Evolutionary conservation across 2,797 vertebrate genomes (phyloP), one percentile per base, ranked within the genome.

Genomic region (Chaenodraco wilsoni): DNA sequence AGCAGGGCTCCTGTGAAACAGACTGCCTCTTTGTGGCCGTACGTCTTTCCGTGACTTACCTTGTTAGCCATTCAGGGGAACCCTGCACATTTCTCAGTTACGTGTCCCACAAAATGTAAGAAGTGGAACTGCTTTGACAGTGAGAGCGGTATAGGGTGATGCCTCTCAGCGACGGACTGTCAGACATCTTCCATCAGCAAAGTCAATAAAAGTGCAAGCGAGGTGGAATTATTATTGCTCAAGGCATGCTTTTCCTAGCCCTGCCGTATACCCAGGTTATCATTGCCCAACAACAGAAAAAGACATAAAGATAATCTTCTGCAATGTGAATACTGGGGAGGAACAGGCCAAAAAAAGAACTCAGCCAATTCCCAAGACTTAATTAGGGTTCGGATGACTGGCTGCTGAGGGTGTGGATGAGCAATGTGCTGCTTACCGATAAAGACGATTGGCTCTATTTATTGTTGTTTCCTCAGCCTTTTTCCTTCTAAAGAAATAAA

Each of bases 341-440:
- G n/a, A 84, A 3, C 52, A 82, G 79, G 62, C 74, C 65, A 74
- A 84, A 88, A 81, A 69, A 66, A 62, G 66, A 68, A 5, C 3
- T 3, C 50, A 81, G 61, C 74, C 82, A 90, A 90, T 90, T 91
- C 84, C 76, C 82, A 74, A 74, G 81, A 88, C 88, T 86, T 90
- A 92, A 93, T 92, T 91, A 90, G 73, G 74, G 85, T 82, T 87
- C 1, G 75, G 81, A 85, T 85, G 85, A 87, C 82, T 85, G 85
- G 79, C 83, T 84, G 87, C 84, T 80, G 79, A 86, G 75, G 72
- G 76, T 84, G 72, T 70, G 76, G 84, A 89, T 89, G 88, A 89
- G 88, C 89, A 91, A 93, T 92, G 87, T 92, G 90, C 80, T 78
- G 67, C 83, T 84, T 45, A 43, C 87, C 64, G 91, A 93, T 93